Evolutionary conservation across 2,113 vertebrate genomes (phyloP).

Genomic region (Heterotis niloticus): DNA sequence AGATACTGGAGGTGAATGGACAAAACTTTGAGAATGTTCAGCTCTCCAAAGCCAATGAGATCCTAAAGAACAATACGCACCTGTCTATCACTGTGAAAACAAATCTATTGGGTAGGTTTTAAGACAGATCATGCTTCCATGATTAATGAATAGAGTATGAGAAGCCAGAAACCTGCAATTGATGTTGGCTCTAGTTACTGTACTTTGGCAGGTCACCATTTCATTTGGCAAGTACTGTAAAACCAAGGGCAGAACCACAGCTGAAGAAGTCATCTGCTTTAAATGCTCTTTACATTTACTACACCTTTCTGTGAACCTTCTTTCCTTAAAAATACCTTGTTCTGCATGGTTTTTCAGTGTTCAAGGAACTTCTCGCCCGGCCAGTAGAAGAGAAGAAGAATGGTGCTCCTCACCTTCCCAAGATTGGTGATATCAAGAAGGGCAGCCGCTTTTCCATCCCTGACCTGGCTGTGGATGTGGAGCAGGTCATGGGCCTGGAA

Average conservation of each 20-base stretch:
- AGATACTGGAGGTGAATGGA: conserved; percentile 97
- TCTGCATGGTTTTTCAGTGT: conserved; percentile 64
- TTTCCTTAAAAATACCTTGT: neutral
- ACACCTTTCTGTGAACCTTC: neutral
- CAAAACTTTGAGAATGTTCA: conserved; percentile 99
- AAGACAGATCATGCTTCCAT: conserved; percentile 29
- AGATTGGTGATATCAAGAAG: conserved; percentile 97
- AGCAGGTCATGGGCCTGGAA: conserved; percentile 94
- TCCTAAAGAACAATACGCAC: conserved; percentile 97
- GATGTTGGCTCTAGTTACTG: neutral
- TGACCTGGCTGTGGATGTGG: conserved; percentile 75
- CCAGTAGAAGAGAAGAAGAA: conserved; percentile 91
- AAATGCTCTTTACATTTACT: neutral
- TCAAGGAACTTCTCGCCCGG: conserved; percentile 89
- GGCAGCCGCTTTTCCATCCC: conserved; percentile 91
- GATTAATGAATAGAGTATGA: neutral
- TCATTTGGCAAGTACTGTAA: neutral
- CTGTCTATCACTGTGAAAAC: conserved; percentile 99
- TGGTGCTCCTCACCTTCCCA: conserved; percentile 89
- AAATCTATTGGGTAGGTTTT: conserved; percentile 83
- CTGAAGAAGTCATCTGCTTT: neutral
- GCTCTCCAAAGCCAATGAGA: conserved; percentile 95
- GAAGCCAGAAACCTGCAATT: neutral
- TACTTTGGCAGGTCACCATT: no score
- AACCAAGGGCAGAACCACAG: neutral